Evolutionary conservation across 2,888 invertebrate genomes (phyloP).

Genomic region (Spodoptera picta): DNA sequence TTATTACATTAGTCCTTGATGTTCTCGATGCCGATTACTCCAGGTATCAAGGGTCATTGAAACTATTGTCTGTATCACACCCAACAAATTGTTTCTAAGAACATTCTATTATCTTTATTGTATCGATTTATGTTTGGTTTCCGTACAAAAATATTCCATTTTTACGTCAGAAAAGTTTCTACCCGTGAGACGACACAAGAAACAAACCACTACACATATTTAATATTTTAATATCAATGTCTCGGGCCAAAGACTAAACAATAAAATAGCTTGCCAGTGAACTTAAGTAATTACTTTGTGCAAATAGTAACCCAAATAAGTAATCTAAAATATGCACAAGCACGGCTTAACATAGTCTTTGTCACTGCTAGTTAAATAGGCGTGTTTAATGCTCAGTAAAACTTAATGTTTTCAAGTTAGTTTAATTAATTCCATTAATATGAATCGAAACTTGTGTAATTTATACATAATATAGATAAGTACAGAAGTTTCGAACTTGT

Average conservation of each 20-base stretch:
- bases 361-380: conserved; percentile 5
- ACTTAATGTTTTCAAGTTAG: conserved; percentile 7
- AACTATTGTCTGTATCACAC: conserved; percentile 21
- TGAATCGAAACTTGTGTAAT: conserved; percentile 11
- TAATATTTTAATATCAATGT: no score
- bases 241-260: no score
- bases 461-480: conserved; percentile 10
- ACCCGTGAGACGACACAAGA: no score
- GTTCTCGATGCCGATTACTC: conserved; percentile 17
- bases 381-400: conserved; percentile 6
- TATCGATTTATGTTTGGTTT: conserved; percentile 1
- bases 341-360: conserved; percentile 12
- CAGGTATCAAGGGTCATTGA: conserved; percentile 26
- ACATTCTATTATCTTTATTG: conserved; percentile 5
- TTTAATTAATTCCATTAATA: conserved; percentile 39
- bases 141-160: no score
- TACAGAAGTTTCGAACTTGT: no score
- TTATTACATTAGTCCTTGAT: conserved; percentile 26
- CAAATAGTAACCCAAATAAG: neutral
- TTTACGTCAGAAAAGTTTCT: no score
- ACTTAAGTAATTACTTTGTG: conserved; percentile 23
- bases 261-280: conserved; percentile 1
- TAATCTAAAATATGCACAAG: conserved; percentile 16
- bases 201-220: no score
- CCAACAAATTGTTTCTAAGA: conserved; percentile 8